Evolutionary conservation across 1,140 invertebrate species (phyloP), one percentile per base, ranked within the genome.

Genomic region (Gryon sp.): DNA sequence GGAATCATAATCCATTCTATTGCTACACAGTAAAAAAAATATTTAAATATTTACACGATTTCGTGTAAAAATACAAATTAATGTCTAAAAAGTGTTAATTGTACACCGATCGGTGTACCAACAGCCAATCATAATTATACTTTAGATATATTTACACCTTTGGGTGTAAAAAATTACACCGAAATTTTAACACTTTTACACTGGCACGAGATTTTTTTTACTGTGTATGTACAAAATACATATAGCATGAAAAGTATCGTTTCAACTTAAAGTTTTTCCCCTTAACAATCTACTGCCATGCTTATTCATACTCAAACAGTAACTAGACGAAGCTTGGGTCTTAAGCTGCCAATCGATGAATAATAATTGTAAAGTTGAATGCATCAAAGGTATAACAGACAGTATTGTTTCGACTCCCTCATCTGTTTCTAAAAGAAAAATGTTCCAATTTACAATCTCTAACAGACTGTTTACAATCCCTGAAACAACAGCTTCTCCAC

Each of bases 191-290:
- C n/a, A n/a, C n/a, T n/a, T n/a, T n/a, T n/a, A n/a, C n/a, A n/a
- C n/a, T n/a, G n/a, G n/a, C n/a, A n/a, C n/a, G n/a, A n/a, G n/a
- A n/a, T n/a, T n/a, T n/a, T n/a, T n/a, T n/a, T n/a, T n/a, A n/a
- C n/a, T n/a, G n/a, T n/a, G n/a, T n/a, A n/a, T n/a, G 88, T 0
- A 97, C 91, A 76, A 97, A 98, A 26, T 96, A 90, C 95, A n/a
- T n/a, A 98, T 97, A 2, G 94, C 95, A 82, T 98, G 98, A 8
- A 97, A 86, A 2, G 93, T 92, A 75, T 94, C 95, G 1, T 92
- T 93, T 1, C 97, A 97, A 6, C 97, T 97, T 2, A 96, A 82
- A 24, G 94, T 93, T 85, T 94, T 94, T 4, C 92, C 94, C 20
- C 93, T 87, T 0, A 94, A 93, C 93, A 93, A 95, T 59, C 91